Conservation (phyloP, 2,797 vertebrate species). For the Hippopotamyrus pictus region DNA sequence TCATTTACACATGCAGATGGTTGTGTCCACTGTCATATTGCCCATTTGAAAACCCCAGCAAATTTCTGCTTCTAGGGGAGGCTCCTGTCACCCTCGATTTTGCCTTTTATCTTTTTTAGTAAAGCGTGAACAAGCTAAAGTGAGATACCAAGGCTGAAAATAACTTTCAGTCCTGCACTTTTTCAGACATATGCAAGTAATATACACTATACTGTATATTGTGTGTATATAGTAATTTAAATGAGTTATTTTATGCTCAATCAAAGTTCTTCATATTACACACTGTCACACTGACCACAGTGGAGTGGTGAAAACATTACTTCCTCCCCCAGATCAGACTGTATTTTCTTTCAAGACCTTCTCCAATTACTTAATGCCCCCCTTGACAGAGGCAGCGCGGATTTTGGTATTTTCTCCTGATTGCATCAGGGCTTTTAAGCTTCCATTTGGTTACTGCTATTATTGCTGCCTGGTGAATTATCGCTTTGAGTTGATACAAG, state of each 20-base stretch:
- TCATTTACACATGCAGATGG: not conserved
- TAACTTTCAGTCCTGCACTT: not conserved
- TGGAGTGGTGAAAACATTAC: not conserved
- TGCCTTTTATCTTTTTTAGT: not conserved
- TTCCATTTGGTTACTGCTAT: constrained; percentile 25
- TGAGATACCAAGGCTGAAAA: not conserved
- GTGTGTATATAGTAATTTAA: not conserved
- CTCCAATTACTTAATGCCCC: constrained; percentile 33
- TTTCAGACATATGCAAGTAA: not conserved
- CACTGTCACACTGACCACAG: not conserved
- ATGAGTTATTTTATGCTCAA: not conserved
- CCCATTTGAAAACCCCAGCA: not conserved
- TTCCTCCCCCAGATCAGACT: not conserved
- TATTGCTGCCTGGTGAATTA: constrained; percentile 26
- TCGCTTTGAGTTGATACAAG: constrained; percentile 27
- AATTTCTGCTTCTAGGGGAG: not conserved
- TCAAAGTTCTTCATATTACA: not conserved
- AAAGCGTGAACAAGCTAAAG: not conserved
- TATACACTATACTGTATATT: not conserved
- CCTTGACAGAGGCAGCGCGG: constrained; percentile 13
- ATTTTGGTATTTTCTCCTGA: constrained; percentile 15
- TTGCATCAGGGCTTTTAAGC: constrained; percentile 17
- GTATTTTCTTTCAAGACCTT: constrained; percentile 24
- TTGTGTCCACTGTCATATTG: not conserved
- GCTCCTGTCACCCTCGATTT: not conserved